Evolutionary conservation across 2,797 vertebrate species (phyloP).

Genomic region (Rhinella marina): DNA sequence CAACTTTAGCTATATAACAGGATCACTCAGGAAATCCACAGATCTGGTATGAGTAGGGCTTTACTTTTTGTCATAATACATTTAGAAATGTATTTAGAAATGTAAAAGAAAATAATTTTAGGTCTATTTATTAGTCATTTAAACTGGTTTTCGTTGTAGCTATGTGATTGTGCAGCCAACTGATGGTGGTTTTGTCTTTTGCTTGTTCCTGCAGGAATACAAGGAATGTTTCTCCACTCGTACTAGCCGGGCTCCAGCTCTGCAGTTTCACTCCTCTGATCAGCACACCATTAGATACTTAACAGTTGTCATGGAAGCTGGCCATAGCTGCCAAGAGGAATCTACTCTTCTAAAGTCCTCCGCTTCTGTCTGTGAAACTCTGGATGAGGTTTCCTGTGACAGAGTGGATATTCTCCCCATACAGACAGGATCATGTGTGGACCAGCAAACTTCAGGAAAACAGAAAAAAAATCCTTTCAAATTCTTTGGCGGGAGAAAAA

Average conservation of each 20-base stretch:
- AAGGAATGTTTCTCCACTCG: not conserved
- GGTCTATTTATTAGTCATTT: no score
- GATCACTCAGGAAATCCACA: no score
- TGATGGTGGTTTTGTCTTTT: slow-evolving; percentile 44
- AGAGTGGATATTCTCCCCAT: slow-evolving; percentile 59
- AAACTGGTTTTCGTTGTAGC: not conserved
- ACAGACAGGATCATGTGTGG: slow-evolving; percentile 62
- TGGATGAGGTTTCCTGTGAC: slow-evolving; percentile 44
- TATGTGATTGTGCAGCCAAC: not conserved
- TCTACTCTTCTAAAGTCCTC: slow-evolving; percentile 65
- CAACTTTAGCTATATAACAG: no score
- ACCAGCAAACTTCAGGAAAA: slow-evolving; percentile 81
- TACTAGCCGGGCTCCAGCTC: slow-evolving; percentile 45
- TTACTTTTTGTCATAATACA: not conserved
- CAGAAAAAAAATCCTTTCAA: slow-evolving; percentile 90
- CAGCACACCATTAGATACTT: slow-evolving; percentile 52
- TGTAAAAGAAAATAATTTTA: no score
- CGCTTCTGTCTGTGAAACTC: slow-evolving; percentile 62
- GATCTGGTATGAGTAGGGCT: no score
- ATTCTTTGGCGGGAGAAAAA: slow-evolving; percentile 90
- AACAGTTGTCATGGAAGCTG: slow-evolving; percentile 78
- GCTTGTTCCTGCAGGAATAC: slow-evolving; percentile 64
- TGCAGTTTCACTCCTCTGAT: slow-evolving; percentile 43
- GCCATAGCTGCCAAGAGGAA: slow-evolving; percentile 67
- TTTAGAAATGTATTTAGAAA: no score